These are phyloP conservation scores for Dasypus novemcinctus DNA, from an alignment of 2,113 vertebrate species.

Conservation along the genomic window DNA sequence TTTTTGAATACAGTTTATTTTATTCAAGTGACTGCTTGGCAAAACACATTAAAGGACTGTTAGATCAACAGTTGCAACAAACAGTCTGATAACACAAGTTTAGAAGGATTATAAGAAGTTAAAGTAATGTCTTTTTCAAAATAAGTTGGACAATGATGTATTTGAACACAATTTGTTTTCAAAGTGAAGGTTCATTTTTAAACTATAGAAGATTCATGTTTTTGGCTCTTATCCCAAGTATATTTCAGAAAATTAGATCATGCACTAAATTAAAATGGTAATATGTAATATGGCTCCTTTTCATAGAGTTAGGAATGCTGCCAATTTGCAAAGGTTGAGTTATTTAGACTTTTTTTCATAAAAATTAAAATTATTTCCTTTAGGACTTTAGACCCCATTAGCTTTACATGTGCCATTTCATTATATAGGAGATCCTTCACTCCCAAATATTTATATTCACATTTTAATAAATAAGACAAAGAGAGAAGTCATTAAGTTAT, in stretches of 20 bases:
- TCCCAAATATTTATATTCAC: neutral
- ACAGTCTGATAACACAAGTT: conserved; percentile 33
- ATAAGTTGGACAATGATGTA: conserved; percentile 38
- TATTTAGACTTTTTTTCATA: neutral
- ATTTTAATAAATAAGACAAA: neutral
- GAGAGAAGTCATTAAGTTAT: neutral
- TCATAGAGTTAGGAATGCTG: conserved; percentile 25
- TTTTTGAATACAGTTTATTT: conserved; percentile 56
- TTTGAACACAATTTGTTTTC: conserved; percentile 53
- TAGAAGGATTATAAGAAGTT: conserved; percentile 30
- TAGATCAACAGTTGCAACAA: neutral
- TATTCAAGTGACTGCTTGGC: conserved; percentile 37
- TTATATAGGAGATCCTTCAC: neutral
- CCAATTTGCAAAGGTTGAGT: conserved; percentile 44
- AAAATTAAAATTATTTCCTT: conserved; percentile 50
- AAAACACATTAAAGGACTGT: neutral
- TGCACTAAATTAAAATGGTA: conserved; percentile 34
- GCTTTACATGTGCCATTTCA: neutral
- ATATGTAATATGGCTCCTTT: neutral
- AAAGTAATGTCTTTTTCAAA: conserved; percentile 46
- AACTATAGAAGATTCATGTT: neutral
- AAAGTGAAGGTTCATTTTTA: conserved; percentile 55
- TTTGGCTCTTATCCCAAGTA: conserved; percentile 38
- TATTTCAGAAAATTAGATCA: neutral
- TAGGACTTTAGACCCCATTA: neutral